phyloP scores from a whole-genome alignment of 2,113 vertebrate genomes.

The Glareola pratincola region DNA sequence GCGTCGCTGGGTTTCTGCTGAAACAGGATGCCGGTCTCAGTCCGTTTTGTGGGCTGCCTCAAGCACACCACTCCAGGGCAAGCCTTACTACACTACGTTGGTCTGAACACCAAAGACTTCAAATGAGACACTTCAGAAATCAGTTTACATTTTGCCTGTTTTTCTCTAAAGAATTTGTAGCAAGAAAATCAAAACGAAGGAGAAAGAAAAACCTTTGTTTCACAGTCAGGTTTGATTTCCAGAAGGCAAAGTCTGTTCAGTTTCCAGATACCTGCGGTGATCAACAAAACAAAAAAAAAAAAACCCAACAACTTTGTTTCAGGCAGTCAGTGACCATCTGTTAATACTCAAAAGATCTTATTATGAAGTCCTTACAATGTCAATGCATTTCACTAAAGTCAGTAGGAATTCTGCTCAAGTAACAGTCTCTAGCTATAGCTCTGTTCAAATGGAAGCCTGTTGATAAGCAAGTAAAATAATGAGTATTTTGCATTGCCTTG shows the following conservation, averaged over 20 bases:
- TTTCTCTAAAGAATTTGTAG: background rate
- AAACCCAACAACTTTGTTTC: conserved; percentile 55
- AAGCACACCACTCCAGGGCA: background rate
- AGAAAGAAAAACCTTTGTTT: conserved; percentile 27
- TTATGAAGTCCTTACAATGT: conserved; percentile 54
- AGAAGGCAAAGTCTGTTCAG: conserved; percentile 58
- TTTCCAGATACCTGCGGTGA: conserved; percentile 66
- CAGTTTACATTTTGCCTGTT: background rate
- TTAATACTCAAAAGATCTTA: conserved; percentile 67
- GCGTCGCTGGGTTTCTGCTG: background rate
- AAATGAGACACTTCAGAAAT: background rate
- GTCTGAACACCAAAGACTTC: background rate
- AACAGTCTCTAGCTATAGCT: background rate
- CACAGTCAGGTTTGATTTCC: conserved; percentile 47
- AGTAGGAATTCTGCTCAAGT: conserved; percentile 57
- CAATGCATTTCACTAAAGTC: conserved; percentile 47
- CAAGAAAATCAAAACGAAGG: background rate
- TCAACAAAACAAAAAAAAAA: conserved; percentile 50
- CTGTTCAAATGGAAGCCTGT: background rate
- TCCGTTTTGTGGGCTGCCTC: background rate
- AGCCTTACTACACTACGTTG: background rate
- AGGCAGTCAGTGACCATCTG: conserved; percentile 67
- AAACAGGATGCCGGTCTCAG: background rate
- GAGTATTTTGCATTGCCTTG: conserved; percentile 22
- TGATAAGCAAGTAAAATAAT: conserved; percentile 50